A percentile compares a stretch with the other conserved stretches of the same genome.
These are phyloP conservation scores for Zele albiditarsus DNA, from an alignment of 2,888 invertebrate species.

Conservation along the genomic window DNA sequence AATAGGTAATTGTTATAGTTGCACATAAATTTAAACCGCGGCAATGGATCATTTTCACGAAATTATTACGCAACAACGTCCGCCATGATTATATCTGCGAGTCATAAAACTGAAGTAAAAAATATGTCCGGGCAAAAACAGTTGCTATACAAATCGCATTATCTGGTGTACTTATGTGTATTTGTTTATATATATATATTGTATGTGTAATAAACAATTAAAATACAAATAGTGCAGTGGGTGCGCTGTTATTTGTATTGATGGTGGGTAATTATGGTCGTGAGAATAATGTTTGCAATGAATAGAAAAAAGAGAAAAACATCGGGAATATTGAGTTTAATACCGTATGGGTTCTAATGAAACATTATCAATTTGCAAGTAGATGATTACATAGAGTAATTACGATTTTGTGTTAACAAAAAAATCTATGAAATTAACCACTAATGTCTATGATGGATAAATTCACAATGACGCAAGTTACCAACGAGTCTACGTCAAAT, in stretches of 20 bases:
- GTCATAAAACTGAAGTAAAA: slow-evolving; percentile 52
- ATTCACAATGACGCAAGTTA: slow-evolving; percentile 10
- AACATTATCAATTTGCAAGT: slow-evolving; percentile 7
- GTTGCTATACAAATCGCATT: slow-evolving; percentile 4
- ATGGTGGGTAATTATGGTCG: slow-evolving; percentile 1
- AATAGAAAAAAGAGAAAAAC: neutral
- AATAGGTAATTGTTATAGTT: neutral
- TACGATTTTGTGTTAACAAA: slow-evolving; percentile 5
- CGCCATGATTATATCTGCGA: slow-evolving; percentile 52
- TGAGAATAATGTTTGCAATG: neutral
- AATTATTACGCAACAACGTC: slow-evolving; percentile 46
- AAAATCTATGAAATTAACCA: neutral
- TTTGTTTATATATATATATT: neutral
- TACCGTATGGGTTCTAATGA: neutral
- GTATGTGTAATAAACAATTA: neutral
- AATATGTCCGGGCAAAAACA: slow-evolving; percentile 45
- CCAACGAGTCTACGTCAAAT: neutral
- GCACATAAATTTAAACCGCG: slow-evolving; percentile 2
- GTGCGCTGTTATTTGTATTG: neutral
- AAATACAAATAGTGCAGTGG: neutral
- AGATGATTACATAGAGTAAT: slow-evolving; percentile 16
- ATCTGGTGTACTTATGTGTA: neutral
- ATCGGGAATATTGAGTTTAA: neutral
- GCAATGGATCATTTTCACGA: slow-evolving; percentile 43
- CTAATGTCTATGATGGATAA: slow-evolving; percentile 18